Percentiles rank a stretch among this genome's conserved stretches.
Evolutionary conservation across 2,797 vertebrate genomes (phyloP).

Genomic region (Ctenopoma multispine): DNA sequence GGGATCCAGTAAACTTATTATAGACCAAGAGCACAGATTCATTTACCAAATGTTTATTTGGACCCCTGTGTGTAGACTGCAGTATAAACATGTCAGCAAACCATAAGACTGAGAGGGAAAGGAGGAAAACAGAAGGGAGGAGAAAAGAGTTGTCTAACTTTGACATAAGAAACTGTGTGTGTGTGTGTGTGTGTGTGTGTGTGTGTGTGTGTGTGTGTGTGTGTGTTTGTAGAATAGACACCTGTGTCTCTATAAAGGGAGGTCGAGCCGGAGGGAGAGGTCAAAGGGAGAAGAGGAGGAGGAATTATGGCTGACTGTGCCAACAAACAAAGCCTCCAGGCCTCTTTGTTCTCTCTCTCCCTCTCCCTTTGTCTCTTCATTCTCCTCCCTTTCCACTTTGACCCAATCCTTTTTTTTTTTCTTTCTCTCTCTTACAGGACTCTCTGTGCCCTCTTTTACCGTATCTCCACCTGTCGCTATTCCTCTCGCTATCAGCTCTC

Average conservation of each 20-base stretch:
- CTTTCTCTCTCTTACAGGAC: constrained; percentile 64
- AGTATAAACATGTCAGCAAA: constrained; percentile 40
- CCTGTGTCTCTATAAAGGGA: constrained; percentile 80
- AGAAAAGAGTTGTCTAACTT: constrained; percentile 54
- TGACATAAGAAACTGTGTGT: constrained; percentile 52
- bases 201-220: constrained; percentile 17
- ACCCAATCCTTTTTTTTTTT: constrained; percentile 70
- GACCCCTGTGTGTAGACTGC: constrained; percentile 27
- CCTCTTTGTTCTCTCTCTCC: constrained; percentile 80
- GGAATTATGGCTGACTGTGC: constrained; percentile 82
- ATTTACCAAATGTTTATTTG: constrained; percentile 76
- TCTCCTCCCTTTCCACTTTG: constrained; percentile 78
- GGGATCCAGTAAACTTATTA: constrained; percentile 77
- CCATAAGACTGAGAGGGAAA: constrained; percentile 10
- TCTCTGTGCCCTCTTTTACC: constrained; percentile 73
- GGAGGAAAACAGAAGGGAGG: constrained; percentile 10
- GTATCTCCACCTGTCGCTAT: constrained; percentile 76
- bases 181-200: constrained; percentile 33
- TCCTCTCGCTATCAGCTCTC: constrained; percentile 69
- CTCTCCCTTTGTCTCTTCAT: constrained; percentile 75
- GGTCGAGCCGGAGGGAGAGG: constrained; percentile 73
- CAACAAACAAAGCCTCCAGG: constrained; percentile 84
- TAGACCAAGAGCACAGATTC: constrained; percentile 71
- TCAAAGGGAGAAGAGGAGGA: constrained; percentile 79
- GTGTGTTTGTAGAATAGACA: constrained; percentile 68